Percentiles rank a stretch among this genome's conserved stretches.
These are phyloP conservation scores for Octomys mimax DNA, from an alignment of 2,797 vertebrate species.

Conservation along the genomic window DNA sequence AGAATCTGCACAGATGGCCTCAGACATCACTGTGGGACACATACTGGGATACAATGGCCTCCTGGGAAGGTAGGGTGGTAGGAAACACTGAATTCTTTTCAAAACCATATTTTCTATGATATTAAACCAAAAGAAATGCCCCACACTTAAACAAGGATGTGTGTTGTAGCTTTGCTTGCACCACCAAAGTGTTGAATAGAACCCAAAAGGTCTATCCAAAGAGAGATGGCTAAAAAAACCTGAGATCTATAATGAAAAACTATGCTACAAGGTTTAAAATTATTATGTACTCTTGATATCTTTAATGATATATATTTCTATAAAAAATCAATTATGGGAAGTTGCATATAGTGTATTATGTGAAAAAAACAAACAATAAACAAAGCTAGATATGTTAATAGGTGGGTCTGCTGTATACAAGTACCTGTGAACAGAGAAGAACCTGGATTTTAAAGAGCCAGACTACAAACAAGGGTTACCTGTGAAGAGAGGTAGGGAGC, in stretches of 20 bases:
- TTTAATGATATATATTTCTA: not conserved
- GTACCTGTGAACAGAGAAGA: not conserved
- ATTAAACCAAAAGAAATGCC: not conserved
- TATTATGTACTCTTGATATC: not conserved
- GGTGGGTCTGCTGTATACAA: not conserved
- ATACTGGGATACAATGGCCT: fast-evolving
- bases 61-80: not conserved
- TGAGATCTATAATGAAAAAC: not conserved
- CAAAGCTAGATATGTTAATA: not conserved
- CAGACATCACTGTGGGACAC: not conserved
- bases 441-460: not conserved
- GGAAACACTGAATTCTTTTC: not conserved
- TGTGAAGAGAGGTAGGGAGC: not conserved
- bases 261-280: not conserved
- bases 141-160: not conserved
- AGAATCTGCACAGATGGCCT: not conserved
- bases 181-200: not conserved
- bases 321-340: not conserved
- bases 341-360: not conserved
- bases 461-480: not conserved
- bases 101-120: not conserved
- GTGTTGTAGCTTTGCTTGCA: not conserved
- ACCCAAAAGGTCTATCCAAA: not conserved
- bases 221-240: not conserved
- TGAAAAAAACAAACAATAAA: not conserved